phyloP scores from a whole-genome alignment of 37 sponge, comb jelly and placozoan genomes.

The Lycopodina hypogea region DNA sequence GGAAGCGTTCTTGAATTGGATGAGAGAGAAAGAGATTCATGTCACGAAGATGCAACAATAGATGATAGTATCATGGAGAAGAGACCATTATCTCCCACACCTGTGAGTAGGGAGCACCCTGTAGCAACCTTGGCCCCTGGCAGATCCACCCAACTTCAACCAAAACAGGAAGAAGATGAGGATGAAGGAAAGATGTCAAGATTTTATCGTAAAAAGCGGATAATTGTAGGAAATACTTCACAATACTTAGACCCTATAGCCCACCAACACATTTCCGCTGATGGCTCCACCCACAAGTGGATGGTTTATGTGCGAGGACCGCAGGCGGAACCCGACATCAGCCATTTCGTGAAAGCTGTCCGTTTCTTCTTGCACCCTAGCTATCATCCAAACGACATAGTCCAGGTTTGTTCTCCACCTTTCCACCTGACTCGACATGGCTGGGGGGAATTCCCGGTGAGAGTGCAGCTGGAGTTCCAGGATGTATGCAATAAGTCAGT shows the following conservation, averaged over 20 bases:
- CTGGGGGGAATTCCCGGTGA: constrained; percentile 92
- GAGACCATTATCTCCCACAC: too few relatives aligned
- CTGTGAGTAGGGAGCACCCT: too few relatives aligned
- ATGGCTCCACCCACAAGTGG: constrained; percentile 89
- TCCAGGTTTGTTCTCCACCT: constrained; percentile 58
- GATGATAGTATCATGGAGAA: background rate
- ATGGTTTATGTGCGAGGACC: constrained; percentile 83
- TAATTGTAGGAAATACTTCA: constrained; percentile 87
- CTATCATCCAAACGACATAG: constrained; percentile 81
- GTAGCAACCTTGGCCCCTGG: background rate
- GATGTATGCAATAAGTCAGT: constrained; percentile 54
- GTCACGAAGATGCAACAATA: background rate
- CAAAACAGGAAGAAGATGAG: background rate
- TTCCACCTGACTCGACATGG: constrained; percentile 81
- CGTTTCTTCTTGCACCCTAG: constrained; percentile 87
- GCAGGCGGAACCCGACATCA: constrained; percentile 51
- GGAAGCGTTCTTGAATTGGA: background rate
- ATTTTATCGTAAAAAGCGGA: constrained; percentile 44
- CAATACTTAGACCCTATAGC: constrained; percentile 50
- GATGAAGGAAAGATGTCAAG: background rate
- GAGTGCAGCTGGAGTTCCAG: constrained; percentile 74
- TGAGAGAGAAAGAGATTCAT: background rate
- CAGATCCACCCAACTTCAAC: background rate
- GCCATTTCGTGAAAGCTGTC: constrained; percentile 65
- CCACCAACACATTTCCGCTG: constrained; percentile 5